phyloP scores from a whole-genome alignment of 2,888 invertebrate genomes.

The Neria commutata region DNA sequence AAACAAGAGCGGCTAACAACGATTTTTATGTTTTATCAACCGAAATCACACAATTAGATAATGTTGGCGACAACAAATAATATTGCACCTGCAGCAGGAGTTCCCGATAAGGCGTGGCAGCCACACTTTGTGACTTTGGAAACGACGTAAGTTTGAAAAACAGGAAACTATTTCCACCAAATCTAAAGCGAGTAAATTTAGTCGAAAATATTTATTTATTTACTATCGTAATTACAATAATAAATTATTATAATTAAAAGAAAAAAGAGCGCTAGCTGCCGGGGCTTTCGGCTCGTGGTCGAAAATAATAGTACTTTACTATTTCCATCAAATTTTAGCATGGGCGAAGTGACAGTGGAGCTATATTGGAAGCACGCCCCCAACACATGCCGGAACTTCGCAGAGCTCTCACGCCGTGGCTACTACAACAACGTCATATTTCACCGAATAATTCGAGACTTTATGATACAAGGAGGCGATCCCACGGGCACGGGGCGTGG shows the following conservation, averaged over 20 bases:
- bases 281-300: background rate
- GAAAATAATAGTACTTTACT: background rate
- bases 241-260: no score
- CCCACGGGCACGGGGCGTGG: conserved; percentile 97
- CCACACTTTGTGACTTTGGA: conserved; percentile 82
- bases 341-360: conserved; percentile 92
- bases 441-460: conserved; percentile 92
- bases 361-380: conserved; percentile 99
- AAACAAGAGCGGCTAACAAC: no score
- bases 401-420: conserved; percentile 88
- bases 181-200: background rate
- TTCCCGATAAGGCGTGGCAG: conserved; percentile 89
- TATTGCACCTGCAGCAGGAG: no score
- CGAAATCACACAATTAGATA: no score
- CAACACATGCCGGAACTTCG: conserved; percentile 96
- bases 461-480: conserved; percentile 96
- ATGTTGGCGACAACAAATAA: no score
- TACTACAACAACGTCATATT: conserved; percentile 97
- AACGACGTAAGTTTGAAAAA: conserved; percentile 72
- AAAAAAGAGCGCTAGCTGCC: no score
- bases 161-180: background rate
- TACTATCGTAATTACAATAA: no score
- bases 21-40: no score
- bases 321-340: conserved; percentile 64
- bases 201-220: no score